Percentiles rank a stretch among this genome's conserved stretches.
Conservation (phyloP, 2,888 invertebrate genomes). For the Pteria penguin region DNA sequence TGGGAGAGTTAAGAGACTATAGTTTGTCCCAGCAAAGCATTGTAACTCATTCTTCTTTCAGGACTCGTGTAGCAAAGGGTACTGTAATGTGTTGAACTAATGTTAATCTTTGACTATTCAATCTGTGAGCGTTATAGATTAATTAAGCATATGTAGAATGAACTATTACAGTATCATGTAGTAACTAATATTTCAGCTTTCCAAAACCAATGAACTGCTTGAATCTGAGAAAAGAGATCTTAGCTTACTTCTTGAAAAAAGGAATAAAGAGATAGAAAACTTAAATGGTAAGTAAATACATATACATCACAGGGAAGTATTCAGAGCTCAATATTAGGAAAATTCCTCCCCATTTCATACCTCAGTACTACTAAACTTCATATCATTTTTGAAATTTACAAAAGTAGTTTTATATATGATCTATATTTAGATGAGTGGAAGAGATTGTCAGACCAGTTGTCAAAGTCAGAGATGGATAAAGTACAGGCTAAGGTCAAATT, state of each 20-base stretch:
- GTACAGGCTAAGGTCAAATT: constrained; percentile 90
- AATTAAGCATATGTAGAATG: too few relatives aligned
- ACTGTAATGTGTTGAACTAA: too few relatives aligned
- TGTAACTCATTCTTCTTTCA: too few relatives aligned
- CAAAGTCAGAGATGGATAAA: constrained; percentile 88
- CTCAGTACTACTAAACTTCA: neutral
- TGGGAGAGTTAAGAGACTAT: too few relatives aligned
- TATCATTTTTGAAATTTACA: too few relatives aligned
- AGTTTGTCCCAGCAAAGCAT: too few relatives aligned
- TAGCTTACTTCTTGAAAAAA: constrained; percentile 69
- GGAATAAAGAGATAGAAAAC: constrained; percentile 72
- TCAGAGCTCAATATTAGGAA: too few relatives aligned
- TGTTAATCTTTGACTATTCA: too few relatives aligned
- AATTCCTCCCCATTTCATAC: neutral
- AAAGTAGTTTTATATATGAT: too few relatives aligned
- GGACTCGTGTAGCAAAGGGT: too few relatives aligned
- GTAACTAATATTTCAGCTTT: constrained; percentile 44
- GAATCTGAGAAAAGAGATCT: constrained; percentile 76
- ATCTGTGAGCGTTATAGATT: too few relatives aligned
- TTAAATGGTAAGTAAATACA: constrained; percentile 69
- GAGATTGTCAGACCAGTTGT: constrained; percentile 87
- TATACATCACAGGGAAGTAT: neutral
- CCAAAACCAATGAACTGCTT: constrained; percentile 66
- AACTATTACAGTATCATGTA: too few relatives aligned
- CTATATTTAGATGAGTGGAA: constrained; percentile 84